Evolutionary conservation across 1,140 invertebrate genomes (phyloP).

Genomic region (Drosophila watanabei): DNA sequence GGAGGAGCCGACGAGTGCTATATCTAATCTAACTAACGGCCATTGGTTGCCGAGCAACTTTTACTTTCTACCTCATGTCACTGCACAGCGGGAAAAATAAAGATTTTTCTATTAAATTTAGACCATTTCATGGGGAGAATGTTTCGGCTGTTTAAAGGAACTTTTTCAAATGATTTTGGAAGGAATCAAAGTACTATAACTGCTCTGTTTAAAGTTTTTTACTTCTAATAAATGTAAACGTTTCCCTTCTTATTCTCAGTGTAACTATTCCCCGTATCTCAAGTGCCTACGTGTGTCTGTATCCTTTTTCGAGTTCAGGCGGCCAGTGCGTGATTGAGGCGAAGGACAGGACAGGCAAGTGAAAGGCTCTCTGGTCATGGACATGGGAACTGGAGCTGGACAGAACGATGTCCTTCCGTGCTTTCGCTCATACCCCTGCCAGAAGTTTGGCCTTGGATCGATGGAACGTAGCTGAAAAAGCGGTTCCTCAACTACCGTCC

Average conservation of each 20-base stretch:
- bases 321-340: slow-evolving; percentile 72
- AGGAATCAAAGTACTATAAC: too few relatives aligned
- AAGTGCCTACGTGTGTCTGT: slow-evolving; percentile 15
- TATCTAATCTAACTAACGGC: slow-evolving; percentile 36
- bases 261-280: slow-evolving; percentile 24
- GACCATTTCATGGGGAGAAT: neutral
- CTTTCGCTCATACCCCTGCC: slow-evolving; percentile 5
- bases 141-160: neutral
- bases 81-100: slow-evolving; percentile 16
- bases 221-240: too few relatives aligned
- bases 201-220: too few relatives aligned
- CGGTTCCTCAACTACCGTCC: slow-evolving; percentile 22
- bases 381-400: slow-evolving; percentile 45
- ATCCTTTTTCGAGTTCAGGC: slow-evolving; percentile 63
- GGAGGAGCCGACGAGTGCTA: neutral
- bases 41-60: slow-evolving; percentile 21
- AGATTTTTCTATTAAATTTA: neutral
- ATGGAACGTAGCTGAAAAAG: slow-evolving; percentile 48
- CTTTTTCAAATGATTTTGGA: neutral
- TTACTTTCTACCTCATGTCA: slow-evolving; percentile 35
- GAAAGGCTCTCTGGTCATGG: slow-evolving; percentile 55
- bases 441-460: slow-evolving; percentile 75
- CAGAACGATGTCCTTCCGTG: slow-evolving; percentile 26
- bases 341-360: slow-evolving; percentile 50
- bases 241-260: slow-evolving; percentile 20